Percentiles rank a stretch among this genome's conserved stretches.
These are phyloP conservation scores for Chloroclystis v-ata DNA, from an alignment of 2,888 invertebrate species.

Conservation along the genomic window DNA sequence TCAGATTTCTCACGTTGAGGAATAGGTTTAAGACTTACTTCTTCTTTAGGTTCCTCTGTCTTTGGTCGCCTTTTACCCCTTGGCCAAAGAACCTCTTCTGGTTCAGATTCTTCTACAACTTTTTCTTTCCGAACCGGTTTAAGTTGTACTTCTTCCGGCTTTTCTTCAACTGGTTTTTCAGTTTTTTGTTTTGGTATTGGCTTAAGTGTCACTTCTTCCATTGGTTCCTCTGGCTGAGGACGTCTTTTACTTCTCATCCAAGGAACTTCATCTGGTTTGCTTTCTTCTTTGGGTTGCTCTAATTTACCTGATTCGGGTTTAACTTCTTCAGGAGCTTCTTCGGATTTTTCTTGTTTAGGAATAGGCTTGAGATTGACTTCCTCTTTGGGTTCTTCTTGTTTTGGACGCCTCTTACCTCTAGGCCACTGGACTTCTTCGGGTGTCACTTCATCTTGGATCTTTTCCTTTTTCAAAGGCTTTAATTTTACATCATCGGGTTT, in stretches of 20 bases:
- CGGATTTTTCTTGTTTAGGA: conserved; percentile 41
- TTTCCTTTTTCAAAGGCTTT: conserved; percentile 32
- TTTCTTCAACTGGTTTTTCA: conserved; percentile 61
- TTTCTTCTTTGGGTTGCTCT: conserved; percentile 34
- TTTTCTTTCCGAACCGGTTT: conserved; percentile 44
- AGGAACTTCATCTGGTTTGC: conserved; percentile 37
- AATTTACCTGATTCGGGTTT: conserved; percentile 35
- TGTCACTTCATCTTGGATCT: conserved; percentile 42
- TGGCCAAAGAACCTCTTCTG: conserved; percentile 39
- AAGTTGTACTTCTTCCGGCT: conserved; percentile 51
- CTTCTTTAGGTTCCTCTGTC: conserved; percentile 43
- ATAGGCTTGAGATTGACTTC: conserved; percentile 56
- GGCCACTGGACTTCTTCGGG: conserved; percentile 49
- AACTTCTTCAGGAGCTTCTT: conserved; percentile 52
- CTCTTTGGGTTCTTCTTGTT: conserved; percentile 39
- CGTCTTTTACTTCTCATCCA: conserved; percentile 11
- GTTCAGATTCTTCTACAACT: conserved; percentile 22
- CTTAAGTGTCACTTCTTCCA: conserved; percentile 45
- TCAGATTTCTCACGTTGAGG: conserved; percentile 29
- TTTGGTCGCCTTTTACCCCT: conserved; percentile 37
- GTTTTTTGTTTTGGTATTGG: conserved; percentile 4
- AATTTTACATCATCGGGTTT: not conserved
- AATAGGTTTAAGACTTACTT: conserved; percentile 44
- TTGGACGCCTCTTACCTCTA: conserved; percentile 39
- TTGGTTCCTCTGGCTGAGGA: conserved; percentile 26